phyloP scores from a whole-genome alignment of 2,888 invertebrate genomes.

The Polydrusus tereticollis region DNA sequence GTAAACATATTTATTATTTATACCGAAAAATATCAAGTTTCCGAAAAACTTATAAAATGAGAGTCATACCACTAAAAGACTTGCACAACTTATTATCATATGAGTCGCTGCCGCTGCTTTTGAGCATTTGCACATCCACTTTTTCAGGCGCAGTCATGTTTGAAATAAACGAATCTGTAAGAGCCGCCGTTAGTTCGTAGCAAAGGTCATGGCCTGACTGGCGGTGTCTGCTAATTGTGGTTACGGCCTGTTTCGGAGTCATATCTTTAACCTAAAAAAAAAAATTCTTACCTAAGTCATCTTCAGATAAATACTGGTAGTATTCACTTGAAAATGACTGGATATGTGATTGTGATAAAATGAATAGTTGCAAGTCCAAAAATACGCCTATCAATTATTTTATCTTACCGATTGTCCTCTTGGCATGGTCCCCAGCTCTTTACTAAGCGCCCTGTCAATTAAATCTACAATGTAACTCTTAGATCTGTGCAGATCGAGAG shows the following conservation, averaged over 20 bases:
- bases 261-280: conserved; percentile 54
- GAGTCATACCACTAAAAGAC: neutral
- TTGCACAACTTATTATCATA: conserved; percentile 5
- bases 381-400: neutral
- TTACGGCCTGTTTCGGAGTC: conserved; percentile 58
- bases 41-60: neutral
- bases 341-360: neutral
- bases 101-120: neutral
- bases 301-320: no score
- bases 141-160: conserved; percentile 51
- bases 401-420: conserved; percentile 33
- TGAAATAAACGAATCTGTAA: conserved; percentile 56
- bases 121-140: neutral
- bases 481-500: conserved; percentile 65
- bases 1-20: no score
- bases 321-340: no score
- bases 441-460: conserved; percentile 67
- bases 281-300: no score
- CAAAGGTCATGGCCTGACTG: conserved; percentile 58
- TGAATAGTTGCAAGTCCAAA: neutral
- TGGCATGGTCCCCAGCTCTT: conserved; percentile 64
- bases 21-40: neutral
- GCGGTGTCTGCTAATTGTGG: conserved; percentile 60
- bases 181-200: conserved; percentile 60
- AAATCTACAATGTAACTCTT: conserved; percentile 68